These are phyloP conservation scores for Ciconia stormi DNA, from an alignment of 2,113 vertebrate genomes.

Conservation along the genomic window DNA sequence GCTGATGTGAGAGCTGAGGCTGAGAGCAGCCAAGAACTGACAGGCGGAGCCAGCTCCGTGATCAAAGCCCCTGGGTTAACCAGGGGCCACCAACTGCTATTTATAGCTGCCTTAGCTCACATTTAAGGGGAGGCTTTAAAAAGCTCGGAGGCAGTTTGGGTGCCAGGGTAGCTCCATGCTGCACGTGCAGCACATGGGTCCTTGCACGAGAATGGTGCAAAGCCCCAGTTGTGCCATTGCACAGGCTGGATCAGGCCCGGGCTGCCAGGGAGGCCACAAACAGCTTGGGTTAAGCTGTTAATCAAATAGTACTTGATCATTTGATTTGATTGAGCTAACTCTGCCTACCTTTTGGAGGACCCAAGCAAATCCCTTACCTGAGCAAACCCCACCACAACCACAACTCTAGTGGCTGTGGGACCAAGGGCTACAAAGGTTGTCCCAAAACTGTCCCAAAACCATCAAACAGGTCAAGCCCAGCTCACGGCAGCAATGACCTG, in stretches of 20 bases:
- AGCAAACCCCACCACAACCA: not conserved
- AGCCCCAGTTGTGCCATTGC: not conserved
- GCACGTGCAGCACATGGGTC: rapidly evolving
- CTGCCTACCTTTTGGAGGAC: not conserved
- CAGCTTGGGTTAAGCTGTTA: not conserved
- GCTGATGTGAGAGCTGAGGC: not conserved
- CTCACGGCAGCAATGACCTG: not conserved
- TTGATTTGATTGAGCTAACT: not conserved
- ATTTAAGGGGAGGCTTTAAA: not conserved
- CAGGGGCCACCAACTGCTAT: not conserved
- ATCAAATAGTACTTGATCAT: not conserved
- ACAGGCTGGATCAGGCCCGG: not conserved
- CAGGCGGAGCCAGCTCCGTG: not conserved
- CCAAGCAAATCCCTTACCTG: not conserved
- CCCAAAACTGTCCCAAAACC: not conserved
- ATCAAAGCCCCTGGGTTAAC: slow-evolving; percentile 40
- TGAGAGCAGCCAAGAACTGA: not conserved
- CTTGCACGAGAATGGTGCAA: not conserved
- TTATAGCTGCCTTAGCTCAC: not conserved
- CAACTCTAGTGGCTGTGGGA: not conserved
- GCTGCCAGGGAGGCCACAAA: not conserved
- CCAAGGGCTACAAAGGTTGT: not conserved
- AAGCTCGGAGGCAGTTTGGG: not conserved
- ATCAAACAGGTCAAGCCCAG: not conserved
- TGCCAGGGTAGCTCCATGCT: not conserved